Evolutionary conservation across 2,888 invertebrate species (phyloP).

Genomic region (Mesopsocus fuscifrons): DNA sequence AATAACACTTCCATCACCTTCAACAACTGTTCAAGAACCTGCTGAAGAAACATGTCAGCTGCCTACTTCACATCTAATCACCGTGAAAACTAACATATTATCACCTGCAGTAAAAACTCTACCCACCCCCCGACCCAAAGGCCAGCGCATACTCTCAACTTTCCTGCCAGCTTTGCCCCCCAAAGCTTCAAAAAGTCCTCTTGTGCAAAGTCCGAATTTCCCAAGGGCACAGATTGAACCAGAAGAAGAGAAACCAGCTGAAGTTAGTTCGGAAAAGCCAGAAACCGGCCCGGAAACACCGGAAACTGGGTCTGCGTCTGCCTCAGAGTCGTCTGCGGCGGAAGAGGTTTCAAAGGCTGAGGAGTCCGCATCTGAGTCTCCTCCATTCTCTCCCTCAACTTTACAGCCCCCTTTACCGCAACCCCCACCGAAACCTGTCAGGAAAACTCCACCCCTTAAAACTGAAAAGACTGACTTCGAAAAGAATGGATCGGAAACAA

Average conservation of each 20-base stretch:
- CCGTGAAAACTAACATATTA: conserved; percentile 6
- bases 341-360: background rate
- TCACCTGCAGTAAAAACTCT: background rate
- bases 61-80: conserved; percentile 2
- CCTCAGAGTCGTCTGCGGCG: background rate
- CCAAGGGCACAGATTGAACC: conserved; percentile 1
- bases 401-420: background rate
- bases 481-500: background rate
- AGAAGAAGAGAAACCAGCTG: background rate
- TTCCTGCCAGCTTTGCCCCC: conserved; percentile 8
- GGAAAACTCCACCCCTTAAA: conserved; percentile 2
- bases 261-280: background rate
- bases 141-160: conserved; percentile 5
- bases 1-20: background rate
- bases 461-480: background rate
- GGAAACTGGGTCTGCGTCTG: background rate
- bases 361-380: background rate
- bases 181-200: conserved; percentile 1
- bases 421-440: conserved; percentile 1
- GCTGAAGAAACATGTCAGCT: background rate
- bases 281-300: too few species aligned
- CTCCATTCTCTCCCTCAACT: background rate
- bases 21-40: background rate
- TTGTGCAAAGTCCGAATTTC: conserved; percentile 1
- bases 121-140: background rate